A percentile compares a stretch with the other conserved stretches of the same genome.
phyloP scores from a whole-genome alignment of 2,888 invertebrate genomes.

The Phlogophora meticulosa region DNA sequence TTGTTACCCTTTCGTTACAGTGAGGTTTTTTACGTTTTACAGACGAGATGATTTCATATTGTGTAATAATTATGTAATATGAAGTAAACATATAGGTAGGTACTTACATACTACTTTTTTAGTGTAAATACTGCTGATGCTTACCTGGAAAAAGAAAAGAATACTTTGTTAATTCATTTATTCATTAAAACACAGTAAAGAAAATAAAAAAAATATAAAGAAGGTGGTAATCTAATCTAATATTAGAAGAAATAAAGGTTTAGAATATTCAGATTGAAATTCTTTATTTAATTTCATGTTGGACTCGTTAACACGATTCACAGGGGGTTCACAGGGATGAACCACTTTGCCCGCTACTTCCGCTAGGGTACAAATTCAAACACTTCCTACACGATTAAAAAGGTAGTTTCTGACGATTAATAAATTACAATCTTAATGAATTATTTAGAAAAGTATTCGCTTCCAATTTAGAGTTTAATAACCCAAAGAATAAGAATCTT shows the following conservation, averaged over 20 bases:
- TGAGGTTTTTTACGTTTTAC: neutral
- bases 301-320: too few species aligned
- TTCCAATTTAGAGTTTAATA: too few species aligned
- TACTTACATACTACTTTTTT: constrained; percentile 30
- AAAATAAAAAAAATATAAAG: neutral
- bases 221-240: neutral
- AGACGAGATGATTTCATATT: neutral
- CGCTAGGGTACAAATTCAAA: too few species aligned
- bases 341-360: too few species aligned
- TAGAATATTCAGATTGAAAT: neutral
- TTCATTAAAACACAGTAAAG: neutral
- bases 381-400: too few species aligned
- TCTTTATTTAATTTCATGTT: neutral
- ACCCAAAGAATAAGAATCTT: too few species aligned
- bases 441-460: too few species aligned
- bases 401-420: too few species aligned
- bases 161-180: constrained; percentile 40
- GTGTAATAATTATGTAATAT: constrained; percentile 14
- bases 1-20: neutral
- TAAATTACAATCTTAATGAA: too few species aligned
- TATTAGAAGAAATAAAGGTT: neutral
- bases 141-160: constrained; percentile 75
- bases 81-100: neutral
- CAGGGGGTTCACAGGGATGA: too few species aligned
- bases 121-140: constrained; percentile 55